phyloP scores from a whole-genome alignment of 2,113 vertebrate species.

The Sigmodon hispidus region DNA sequence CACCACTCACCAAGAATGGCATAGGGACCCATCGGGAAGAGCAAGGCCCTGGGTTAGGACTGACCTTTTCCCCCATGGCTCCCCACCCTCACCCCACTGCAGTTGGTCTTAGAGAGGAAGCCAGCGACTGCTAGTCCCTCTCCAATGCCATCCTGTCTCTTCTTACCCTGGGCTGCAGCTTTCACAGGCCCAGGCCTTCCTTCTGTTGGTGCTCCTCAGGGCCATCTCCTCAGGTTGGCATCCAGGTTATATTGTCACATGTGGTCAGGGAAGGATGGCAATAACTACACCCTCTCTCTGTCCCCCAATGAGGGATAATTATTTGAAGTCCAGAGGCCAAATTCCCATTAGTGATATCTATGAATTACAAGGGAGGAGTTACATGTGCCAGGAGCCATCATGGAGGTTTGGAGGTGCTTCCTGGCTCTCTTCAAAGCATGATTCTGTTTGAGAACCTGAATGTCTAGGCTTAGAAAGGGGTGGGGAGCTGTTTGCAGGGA shows the following conservation, averaged over 20 bases:
- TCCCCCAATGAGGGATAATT: fast-evolving
- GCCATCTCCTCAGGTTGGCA: background rate
- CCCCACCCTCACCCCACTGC: fast-evolving
- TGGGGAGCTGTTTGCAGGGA: no score
- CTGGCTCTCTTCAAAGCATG: background rate
- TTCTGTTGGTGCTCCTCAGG: background rate
- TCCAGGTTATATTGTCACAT: no score
- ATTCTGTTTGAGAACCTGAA: background rate
- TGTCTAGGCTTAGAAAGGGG: no score
- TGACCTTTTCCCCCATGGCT: background rate
- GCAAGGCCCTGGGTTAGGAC: background rate
- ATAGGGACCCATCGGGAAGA: background rate
- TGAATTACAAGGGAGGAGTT: background rate
- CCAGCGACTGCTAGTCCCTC: fast-evolving
- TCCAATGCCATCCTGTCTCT: fast-evolving
- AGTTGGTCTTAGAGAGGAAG: background rate
- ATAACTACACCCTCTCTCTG: no score
- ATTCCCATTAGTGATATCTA: background rate
- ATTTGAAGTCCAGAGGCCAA: fast-evolving
- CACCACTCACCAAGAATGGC: background rate
- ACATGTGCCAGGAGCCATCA: background rate
- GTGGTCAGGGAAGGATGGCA: background rate
- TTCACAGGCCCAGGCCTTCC: background rate
- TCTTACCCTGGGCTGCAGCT: background rate
- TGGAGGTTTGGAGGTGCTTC: background rate